Base-by-base conservation (phyloP, 2,888 invertebrate species). In the Temnothorax rugatulus region DNA sequence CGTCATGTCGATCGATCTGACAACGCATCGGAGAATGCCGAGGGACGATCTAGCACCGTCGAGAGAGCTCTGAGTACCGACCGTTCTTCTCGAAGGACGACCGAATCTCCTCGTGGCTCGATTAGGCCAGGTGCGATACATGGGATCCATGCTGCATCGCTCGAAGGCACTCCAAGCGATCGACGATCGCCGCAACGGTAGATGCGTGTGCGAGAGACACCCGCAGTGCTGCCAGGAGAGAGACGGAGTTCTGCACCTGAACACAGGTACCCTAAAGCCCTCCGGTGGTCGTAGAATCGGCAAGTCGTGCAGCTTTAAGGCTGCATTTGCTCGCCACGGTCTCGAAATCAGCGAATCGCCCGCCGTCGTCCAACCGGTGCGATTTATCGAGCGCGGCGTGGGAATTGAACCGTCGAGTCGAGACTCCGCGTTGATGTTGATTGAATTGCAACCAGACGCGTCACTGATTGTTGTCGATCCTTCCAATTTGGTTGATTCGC, bases 51-150 rank as follows among this genome's bases (percentile, higher is more conserved):
- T 86, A 44, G 77, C 77, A 8, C 90, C 86, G 15, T 88, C 88
- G 25, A 90, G 63, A 52, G 88, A 88, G 63, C 91, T 91, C 25
- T 90, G 91, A 47, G 86, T 90, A 15, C 87, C 90, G 18, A 88
- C 85, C 41, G 85, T 89, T 25, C 86, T 88, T 47, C 69, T 89
- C 64, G 79, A 84, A 15, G 86, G 87, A 50, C 87, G 83, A n/a
- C 41, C 73, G 54, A 88, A 79, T 57, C 86, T 90, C 57, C 89
- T 87, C 13, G 76, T 15, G 15, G 86, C 71, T n/a, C 91, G 88
- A 71, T 90, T 91, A 8, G 94, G 93, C 93, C 94, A 94, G 18
- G 93, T 94, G 44, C 92, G 90, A 83, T 94, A 93, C 81, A 91
- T 86, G 29, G 90, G 86, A 34, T 91, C 90, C 81, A 88, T 89